A percentile compares a stretch with the other conserved stretches of the same genome.
Conservation (phyloP, 2,888 invertebrate genomes). For the Stomorhina lunata region DNA sequence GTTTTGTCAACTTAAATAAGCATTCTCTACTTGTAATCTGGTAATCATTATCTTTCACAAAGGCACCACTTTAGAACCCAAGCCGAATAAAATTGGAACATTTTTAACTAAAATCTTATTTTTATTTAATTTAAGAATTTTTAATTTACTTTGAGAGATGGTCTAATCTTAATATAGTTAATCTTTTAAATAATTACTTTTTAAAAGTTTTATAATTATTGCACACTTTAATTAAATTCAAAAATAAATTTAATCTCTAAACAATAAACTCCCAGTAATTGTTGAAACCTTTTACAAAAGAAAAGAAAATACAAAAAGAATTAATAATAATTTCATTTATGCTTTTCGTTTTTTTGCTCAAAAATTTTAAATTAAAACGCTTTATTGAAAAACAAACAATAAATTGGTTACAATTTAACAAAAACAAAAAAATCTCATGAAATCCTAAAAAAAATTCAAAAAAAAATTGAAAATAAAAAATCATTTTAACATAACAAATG, state of each 20-base stretch:
- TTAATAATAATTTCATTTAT: slow-evolving; percentile 1
- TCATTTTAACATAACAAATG: slow-evolving; percentile 1
- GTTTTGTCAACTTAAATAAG: no score
- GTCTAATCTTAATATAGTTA: no score
- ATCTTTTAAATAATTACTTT: neutral
- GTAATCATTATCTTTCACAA: no score
- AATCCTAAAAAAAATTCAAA: no score
- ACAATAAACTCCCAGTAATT: slow-evolving; percentile 46
- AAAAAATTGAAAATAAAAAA: no score
- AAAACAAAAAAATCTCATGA: slow-evolving; percentile 6
- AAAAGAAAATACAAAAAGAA: neutral
- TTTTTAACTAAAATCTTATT: no score
- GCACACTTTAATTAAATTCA: neutral
- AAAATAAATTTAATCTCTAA: neutral
- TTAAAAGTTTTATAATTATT: neutral
- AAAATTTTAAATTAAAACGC: neutral
- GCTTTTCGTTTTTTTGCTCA: neutral
- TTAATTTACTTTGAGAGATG: no score
- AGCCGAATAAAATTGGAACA: no score
- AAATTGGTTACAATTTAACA: neutral
- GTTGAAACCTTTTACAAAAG: neutral
- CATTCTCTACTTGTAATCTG: no score
- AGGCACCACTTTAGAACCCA: no score
- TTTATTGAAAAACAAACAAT: neutral
- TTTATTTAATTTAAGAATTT: no score